Evolutionary conservation across 2,113 vertebrate genomes (phyloP), one percentile per base, ranked within the genome.

Genomic region (Atrichornis clamosus): DNA sequence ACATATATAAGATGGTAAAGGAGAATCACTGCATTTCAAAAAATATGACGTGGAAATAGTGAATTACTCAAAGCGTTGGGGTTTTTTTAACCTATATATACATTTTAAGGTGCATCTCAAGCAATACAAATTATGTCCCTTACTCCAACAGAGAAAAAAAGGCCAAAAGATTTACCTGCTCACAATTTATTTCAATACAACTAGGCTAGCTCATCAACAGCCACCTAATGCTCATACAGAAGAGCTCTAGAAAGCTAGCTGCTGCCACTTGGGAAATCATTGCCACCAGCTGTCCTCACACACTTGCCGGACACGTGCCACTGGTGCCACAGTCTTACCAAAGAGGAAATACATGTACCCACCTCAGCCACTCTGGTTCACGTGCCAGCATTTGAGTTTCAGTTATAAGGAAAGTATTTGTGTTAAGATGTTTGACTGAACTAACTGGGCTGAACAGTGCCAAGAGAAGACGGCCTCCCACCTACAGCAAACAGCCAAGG

Each of bases 271-370:
- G 55, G 39, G 35, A 82, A 75, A 60, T 30, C 33, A 50, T 1
- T 64, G 27, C 41, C 70, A 88, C n/a, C 65, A 76, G 44, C 28
- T 70, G 26, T 10, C 56, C 67, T 64, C 47, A 72, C 27, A 50
- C 33, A 30, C 44, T 70, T 47, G 58, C 60, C 35, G 37, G 46
- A 60, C 0, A 4, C 56, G 42, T 30, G 33, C 46, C 41, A 50
- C 22, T 20, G 19, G 21, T 0, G 0, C 37, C 42, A 30, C 44
- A 69, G 72, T 19, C 47, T 79, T 18, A n/a, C 20, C 1, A 1
- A 75, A 27, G 35, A 52, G 85, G 32, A 65, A 74, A 69, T 30
- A 35, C 24, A 9, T 1, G 9, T 28, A 72, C 52, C 16, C 69
- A 87, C 72, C 42, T 58, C 27, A 22, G 67, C 13, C 15, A 11